Conservation (phyloP, 1,140 invertebrate genomes). For the Pogonognathellus flavescens region DNA sequence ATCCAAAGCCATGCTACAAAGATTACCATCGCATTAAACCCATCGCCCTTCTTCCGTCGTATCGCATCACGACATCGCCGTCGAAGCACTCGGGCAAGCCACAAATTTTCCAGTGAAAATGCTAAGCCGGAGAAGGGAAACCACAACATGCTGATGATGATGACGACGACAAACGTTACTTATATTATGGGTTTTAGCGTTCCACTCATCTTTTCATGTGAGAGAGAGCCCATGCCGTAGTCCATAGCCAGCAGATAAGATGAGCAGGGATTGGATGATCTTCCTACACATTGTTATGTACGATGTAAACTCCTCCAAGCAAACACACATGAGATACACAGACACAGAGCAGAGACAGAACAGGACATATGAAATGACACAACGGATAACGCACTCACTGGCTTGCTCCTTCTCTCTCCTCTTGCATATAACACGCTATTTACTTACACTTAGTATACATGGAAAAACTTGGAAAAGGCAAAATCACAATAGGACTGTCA, state of each 20-base stretch:
- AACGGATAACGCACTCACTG: slow-evolving; percentile 33
- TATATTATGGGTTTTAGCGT: slow-evolving; percentile 27
- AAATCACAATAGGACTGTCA: slow-evolving; percentile 57
- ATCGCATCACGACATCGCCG: not conserved
- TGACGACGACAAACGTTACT: slow-evolving; percentile 41
- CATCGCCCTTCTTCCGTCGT: not conserved
- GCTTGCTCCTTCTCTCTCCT: not conserved
- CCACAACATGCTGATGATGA: slow-evolving; percentile 46
- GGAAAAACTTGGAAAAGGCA: slow-evolving; percentile 41
- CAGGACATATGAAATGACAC: slow-evolving; percentile 34
- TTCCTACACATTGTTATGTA: slow-evolving; percentile 15
- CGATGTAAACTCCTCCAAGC: not conserved
- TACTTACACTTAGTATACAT: slow-evolving; percentile 39
- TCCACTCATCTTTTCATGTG: slow-evolving; percentile 17
- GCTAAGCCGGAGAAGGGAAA: not conserved
- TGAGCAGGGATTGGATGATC: slow-evolving; percentile 15
- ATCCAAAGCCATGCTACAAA: not conserved
- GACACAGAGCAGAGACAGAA: slow-evolving; percentile 1
- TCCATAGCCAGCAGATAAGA: slow-evolving; percentile 24
- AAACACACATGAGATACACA: slow-evolving; percentile 8
- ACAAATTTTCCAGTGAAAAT: slow-evolving; percentile 41
- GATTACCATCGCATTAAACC: slow-evolving; percentile 22
- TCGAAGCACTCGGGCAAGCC: not conserved
- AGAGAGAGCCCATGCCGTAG: slow-evolving; percentile 32
- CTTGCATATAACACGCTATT: slow-evolving; percentile 33